Evolutionary conservation across 2,113 vertebrate genomes (phyloP).

Genomic region (Gavialis gangeticus): DNA sequence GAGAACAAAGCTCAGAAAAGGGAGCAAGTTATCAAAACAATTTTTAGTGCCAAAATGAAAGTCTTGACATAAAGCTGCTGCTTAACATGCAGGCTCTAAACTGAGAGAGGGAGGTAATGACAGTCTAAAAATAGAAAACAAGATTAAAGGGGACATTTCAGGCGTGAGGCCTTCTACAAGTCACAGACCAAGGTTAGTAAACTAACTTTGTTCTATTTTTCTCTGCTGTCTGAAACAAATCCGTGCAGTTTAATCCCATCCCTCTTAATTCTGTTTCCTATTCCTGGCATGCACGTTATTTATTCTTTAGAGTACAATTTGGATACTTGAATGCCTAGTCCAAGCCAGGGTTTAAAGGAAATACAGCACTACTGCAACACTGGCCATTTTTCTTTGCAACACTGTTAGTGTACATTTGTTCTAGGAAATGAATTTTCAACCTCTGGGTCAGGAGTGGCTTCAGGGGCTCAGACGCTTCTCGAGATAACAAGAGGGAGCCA

Average conservation of each 20-base stretch:
- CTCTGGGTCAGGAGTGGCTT: background rate
- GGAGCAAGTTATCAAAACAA: background rate
- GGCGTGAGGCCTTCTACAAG: background rate
- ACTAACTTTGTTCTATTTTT: background rate
- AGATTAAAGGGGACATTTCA: background rate
- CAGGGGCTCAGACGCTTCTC: background rate
- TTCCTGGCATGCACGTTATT: background rate
- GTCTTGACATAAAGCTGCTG: background rate
- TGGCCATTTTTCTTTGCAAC: background rate
- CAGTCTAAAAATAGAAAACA: background rate
- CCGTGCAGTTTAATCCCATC: background rate
- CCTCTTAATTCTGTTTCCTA: background rate
- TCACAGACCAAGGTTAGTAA: background rate
- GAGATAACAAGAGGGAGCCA: background rate
- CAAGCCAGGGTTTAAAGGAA: background rate
- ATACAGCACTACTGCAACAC: fast-evolving
- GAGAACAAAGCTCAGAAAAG: background rate
- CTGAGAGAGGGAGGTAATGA: background rate
- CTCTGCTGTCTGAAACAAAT: background rate
- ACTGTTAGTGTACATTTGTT: background rate
- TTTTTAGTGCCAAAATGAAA: background rate
- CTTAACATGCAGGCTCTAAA: background rate
- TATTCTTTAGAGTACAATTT: background rate
- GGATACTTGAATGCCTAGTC: background rate
- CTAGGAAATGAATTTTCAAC: constrained; percentile 18